A percentile compares a stretch with the other conserved stretches of the same genome.
These are phyloP conservation scores for Chiloscyllium plagiosum DNA, from an alignment of 2,113 vertebrate genomes.

Conservation along the genomic window DNA sequence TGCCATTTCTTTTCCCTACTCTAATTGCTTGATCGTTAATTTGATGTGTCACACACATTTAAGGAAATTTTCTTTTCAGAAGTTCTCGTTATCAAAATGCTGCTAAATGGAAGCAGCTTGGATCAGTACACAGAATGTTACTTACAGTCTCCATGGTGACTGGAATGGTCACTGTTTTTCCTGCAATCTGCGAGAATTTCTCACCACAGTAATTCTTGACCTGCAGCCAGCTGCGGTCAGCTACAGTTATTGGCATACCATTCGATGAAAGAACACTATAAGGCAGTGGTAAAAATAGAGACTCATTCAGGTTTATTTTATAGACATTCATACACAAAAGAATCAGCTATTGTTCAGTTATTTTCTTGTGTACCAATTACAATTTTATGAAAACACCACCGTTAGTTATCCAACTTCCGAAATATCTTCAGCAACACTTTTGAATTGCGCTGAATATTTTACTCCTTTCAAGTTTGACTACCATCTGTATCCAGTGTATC, in stretches of 20 bases:
- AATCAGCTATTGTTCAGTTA: not conserved
- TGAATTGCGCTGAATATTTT: not conserved
- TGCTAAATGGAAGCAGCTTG: not conserved
- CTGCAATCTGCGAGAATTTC: constrained; percentile 45
- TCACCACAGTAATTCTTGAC: constrained; percentile 63
- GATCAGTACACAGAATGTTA: constrained; percentile 28
- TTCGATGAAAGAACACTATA: constrained; percentile 55
- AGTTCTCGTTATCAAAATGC: not conserved
- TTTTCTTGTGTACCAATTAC: not conserved
- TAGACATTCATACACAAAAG: not conserved
- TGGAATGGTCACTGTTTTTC: constrained; percentile 63
- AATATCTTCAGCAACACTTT: not conserved
- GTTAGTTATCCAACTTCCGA: not conserved
- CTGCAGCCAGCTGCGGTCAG: constrained; percentile 75
- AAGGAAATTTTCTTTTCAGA: not conserved
- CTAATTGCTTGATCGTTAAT: not conserved
- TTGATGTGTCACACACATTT: not conserved
- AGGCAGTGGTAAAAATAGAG: not conserved
- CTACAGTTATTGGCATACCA: constrained; percentile 61
- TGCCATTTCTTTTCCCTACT: not conserved
- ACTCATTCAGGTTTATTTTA: not conserved
- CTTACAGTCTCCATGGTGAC: constrained; percentile 72
- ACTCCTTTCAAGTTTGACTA: not conserved
- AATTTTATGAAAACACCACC: not conserved
- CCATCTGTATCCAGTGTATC: not conserved